Base-by-base conservation (phyloP, 2,113 vertebrate genomes). In the Junco hyemalis region DNA sequence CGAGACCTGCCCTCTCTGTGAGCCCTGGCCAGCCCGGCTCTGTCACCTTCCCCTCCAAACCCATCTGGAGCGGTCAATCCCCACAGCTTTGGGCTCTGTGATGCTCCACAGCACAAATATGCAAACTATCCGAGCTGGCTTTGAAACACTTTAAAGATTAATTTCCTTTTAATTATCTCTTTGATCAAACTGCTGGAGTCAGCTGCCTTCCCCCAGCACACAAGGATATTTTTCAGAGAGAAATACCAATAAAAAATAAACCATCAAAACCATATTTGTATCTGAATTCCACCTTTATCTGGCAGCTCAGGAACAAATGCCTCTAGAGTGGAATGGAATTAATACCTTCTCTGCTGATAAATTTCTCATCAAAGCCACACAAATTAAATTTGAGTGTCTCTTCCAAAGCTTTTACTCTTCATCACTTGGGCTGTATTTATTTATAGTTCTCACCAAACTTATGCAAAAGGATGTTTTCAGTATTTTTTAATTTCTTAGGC, bases 81-180 rank as follows among this genome's bases (percentile, higher is more conserved):
- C 50, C 51, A 9, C 35, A 65, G 51, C 2, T 57, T 45, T 57
- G 35, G 21, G 2, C 23, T 35, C 20, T 51, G 57, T 35, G 45
- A 68, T 85, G 33, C 4, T 54, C 92, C 51, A 50, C 61, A 40
- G 28, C n/a, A 19, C 73, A 92, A 94, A 74, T 53, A 26, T 79
- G 17, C 79, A 86, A 89, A 90, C n/a, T 47, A 19, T 78, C 59
- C 16, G 9, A 87, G 54, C 48, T 59, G 21, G 3, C 77, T 93
- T 94, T 88, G 59, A 92, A 88, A 70, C 33, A 23, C 33, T 72
- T 15, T 66, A 69, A 63, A 61, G 8, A 82, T 76, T 56, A 69
- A 84, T 94, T 95, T 95, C 69, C 48, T 86, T 83, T 86, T 83
- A 90, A 88, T 95, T 82, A 53, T 60, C 31, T 73, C 35, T 69